These are phyloP conservation scores for Lissonota sp. DNA, from an alignment of 2,888 invertebrate species.

Conservation along the genomic window DNA sequence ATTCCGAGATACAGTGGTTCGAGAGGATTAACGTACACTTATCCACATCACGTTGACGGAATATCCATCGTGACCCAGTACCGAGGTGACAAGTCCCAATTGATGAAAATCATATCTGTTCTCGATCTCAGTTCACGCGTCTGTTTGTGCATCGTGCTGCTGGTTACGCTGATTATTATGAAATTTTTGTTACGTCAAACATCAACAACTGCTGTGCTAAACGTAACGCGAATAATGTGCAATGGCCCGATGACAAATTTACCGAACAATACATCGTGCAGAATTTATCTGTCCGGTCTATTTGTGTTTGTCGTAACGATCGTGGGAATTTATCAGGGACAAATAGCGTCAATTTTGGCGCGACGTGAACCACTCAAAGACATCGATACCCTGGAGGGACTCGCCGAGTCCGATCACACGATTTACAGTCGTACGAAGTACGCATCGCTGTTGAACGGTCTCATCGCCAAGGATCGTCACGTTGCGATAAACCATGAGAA, in stretches of 20 bases:
- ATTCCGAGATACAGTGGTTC: background rate
- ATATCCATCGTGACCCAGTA: background rate
- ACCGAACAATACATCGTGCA: background rate
- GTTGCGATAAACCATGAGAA: background rate
- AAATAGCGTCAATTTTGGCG: conserved; percentile 8
- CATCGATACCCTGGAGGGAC: conserved; percentile 9
- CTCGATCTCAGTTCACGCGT: background rate
- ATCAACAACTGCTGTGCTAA: background rate
- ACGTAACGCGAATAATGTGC: background rate
- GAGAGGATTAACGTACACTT: background rate
- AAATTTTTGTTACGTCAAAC: background rate
- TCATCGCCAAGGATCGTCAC: background rate
- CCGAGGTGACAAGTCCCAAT: background rate
- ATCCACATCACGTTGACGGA: background rate
- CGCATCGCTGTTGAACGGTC: background rate
- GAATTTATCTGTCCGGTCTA: conserved; percentile 22
- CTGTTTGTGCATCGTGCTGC: too few relatives aligned
- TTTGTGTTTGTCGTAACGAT: conserved; percentile 20
- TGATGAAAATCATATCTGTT: background rate
- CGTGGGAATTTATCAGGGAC: conserved; percentile 22
- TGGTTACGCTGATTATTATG: background rate
- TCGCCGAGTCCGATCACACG: conserved; percentile 8
- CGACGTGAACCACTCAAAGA: background rate
- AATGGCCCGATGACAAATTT: background rate
- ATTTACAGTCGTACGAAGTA: background rate